phyloP scores from a whole-genome alignment of 1,140 invertebrate genomes.

The Linepithema humile region DNA sequence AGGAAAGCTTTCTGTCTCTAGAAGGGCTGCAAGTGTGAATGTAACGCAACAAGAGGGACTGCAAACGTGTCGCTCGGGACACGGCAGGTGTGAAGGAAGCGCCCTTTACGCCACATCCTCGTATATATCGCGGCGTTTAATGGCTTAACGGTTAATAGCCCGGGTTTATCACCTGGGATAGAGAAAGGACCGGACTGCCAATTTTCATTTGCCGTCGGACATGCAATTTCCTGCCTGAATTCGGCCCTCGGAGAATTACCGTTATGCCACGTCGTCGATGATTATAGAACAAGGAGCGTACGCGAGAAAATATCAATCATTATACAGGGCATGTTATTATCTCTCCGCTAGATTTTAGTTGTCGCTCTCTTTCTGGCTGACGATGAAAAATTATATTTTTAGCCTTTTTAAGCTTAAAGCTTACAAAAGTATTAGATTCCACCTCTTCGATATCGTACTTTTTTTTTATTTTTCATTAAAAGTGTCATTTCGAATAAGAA shows the following conservation, averaged over 20 bases:
- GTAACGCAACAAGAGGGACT: slow-evolving; percentile 53
- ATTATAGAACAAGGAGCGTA: not conserved
- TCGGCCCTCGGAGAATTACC: not conserved
- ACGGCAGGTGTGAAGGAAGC: slow-evolving; percentile 41
- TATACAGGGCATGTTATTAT: not conserved
- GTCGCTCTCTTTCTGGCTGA: not conserved
- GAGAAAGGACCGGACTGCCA: slow-evolving; percentile 26
- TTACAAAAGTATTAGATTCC: not conserved
- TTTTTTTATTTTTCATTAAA: slow-evolving; percentile 2
- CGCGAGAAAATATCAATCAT: not conserved
- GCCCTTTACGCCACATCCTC: not conserved
- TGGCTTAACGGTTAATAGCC: slow-evolving; percentile 2
- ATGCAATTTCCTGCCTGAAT: not conserved
- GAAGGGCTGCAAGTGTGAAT: slow-evolving; percentile 61
- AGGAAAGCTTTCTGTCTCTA: slow-evolving; percentile 72
- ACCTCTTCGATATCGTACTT: not conserved
- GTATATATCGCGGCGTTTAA: not conserved
- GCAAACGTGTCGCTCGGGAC: slow-evolving; percentile 37
- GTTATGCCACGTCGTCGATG: not conserved
- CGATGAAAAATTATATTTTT: not conserved
- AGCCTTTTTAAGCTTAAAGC: not conserved
- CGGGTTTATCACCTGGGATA: not conserved
- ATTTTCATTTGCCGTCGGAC: slow-evolving; percentile 10
- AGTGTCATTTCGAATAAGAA: not conserved
- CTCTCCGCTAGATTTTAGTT: not conserved